These are phyloP conservation scores for Eupithecia pulchellata DNA, from an alignment of 2,888 invertebrate species.

Conservation along the genomic window DNA sequence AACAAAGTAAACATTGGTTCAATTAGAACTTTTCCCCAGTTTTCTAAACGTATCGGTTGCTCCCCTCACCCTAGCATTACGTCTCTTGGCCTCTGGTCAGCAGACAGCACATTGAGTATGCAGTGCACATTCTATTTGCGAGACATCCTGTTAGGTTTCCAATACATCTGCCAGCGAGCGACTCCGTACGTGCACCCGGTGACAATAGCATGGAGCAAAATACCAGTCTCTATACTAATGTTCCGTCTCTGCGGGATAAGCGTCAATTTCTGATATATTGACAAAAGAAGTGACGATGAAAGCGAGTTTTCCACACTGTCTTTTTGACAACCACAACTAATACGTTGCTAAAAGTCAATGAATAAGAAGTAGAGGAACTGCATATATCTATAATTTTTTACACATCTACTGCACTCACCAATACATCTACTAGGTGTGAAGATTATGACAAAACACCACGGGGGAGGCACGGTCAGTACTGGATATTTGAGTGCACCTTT, in stretches of 20 bases:
- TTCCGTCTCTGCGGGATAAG: background rate
- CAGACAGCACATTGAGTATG: conserved; percentile 61
- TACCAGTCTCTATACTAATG: background rate
- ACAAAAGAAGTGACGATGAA: background rate
- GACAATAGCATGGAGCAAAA: conserved; percentile 50
- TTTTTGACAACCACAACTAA: background rate
- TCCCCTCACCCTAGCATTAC: background rate
- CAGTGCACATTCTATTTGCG: conserved; percentile 76
- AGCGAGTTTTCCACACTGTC: background rate
- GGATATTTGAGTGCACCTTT: background rate
- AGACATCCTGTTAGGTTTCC: conserved; percentile 84
- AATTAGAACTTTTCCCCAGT: background rate
- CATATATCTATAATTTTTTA: no score
- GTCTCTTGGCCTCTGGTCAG: conserved; percentile 6
- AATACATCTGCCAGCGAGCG: conserved; percentile 77
- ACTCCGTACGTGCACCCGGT: conserved; percentile 67
- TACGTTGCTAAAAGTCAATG: background rate
- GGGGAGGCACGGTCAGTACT: background rate
- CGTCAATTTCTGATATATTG: background rate
- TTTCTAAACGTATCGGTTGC: background rate
- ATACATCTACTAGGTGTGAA: no score
- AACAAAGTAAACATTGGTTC: no score
- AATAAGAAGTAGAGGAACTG: no score
- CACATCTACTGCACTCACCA: no score
- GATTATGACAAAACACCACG: no score